Percentiles rank a stretch among this genome's conserved stretches.
These are phyloP conservation scores for Bembecia ichneumoniformis DNA, from an alignment of 2,888 invertebrate species.

Conservation along the genomic window DNA sequence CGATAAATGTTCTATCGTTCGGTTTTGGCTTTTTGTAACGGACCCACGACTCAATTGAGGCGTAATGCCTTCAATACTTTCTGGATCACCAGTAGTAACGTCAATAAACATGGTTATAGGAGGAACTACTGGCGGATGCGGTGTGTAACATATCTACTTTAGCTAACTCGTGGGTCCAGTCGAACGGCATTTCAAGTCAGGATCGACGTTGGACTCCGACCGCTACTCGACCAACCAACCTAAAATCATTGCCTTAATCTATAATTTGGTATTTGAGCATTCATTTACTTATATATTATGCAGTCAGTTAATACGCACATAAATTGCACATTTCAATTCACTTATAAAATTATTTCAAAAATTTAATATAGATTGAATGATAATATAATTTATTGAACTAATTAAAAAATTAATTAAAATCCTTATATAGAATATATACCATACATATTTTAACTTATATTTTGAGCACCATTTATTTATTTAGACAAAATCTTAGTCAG, in stretches of 20 bases:
- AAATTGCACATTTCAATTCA: too few relatives aligned
- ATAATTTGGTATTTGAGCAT: too few relatives aligned
- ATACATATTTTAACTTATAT: too few relatives aligned
- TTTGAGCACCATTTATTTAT: too few relatives aligned
- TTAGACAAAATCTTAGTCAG: too few relatives aligned
- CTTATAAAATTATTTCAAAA: too few relatives aligned
- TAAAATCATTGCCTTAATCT: neutral
- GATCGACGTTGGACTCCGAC: slow-evolving; percentile 18
- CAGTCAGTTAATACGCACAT: too few relatives aligned
- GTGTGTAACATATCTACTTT: slow-evolving; percentile 32
- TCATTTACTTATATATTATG: too few relatives aligned
- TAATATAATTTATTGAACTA: too few relatives aligned
- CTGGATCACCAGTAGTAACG: slow-evolving; percentile 4
- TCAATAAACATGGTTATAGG: slow-evolving; percentile 12
- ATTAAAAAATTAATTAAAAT: too few relatives aligned
- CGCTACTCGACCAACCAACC: slow-evolving; percentile 18
- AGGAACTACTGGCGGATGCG: slow-evolving; percentile 36
- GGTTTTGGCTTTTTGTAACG: slow-evolving; percentile 16
- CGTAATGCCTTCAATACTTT: neutral
- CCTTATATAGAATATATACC: too few relatives aligned
- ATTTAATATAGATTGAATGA: too few relatives aligned
- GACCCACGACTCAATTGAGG: slow-evolving; percentile 4
- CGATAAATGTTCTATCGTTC: slow-evolving; percentile 13
- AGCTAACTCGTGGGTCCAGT: slow-evolving; percentile 32
- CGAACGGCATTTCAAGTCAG: slow-evolving; percentile 38